Conservation (phyloP, 2,113 vertebrate species). For the Lichenostomus cassidix region DNA sequence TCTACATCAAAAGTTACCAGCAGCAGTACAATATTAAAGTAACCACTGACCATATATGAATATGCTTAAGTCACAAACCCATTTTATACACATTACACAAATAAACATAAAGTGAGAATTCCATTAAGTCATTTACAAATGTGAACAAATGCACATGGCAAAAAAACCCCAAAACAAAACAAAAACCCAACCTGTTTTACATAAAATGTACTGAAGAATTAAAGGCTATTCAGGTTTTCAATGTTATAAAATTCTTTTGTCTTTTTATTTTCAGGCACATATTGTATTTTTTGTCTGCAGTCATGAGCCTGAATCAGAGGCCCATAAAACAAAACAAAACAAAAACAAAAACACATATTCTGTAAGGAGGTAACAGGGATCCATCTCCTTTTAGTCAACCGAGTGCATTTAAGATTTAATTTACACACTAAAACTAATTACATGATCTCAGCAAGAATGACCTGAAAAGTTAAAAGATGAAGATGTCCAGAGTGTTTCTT, state of each 20-base stretch:
- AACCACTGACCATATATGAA: constrained; percentile 86
- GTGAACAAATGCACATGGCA: constrained; percentile 87
- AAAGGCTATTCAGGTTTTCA: constrained; percentile 86
- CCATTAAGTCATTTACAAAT: constrained; percentile 87
- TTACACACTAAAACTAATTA: constrained; percentile 72
- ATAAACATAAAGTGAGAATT: constrained; percentile 85
- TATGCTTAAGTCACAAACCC: constrained; percentile 88
- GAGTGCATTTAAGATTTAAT: constrained; percentile 74
- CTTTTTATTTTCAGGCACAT: constrained; percentile 86
- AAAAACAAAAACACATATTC: constrained; percentile 53
- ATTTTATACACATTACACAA: constrained; percentile 86
- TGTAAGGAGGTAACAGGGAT: constrained; percentile 78
- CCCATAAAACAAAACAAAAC: constrained; percentile 60
- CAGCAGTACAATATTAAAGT: constrained; percentile 91
- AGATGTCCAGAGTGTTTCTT: constrained; percentile 33
- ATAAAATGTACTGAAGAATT: constrained; percentile 79
- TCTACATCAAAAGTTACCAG: constrained; percentile 81
- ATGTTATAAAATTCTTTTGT: constrained; percentile 84
- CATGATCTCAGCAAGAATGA: constrained; percentile 51
- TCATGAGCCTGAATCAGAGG: constrained; percentile 76
- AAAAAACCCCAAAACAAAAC: constrained; percentile 70
- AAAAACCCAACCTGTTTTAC: constrained; percentile 73
- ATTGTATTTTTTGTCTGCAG: constrained; percentile 79
- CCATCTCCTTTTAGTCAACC: constrained; percentile 61
- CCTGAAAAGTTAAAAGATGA: constrained; percentile 57